Conservation (phyloP, 2,113 vertebrate genomes). For the Lontra canadensis region DNA sequence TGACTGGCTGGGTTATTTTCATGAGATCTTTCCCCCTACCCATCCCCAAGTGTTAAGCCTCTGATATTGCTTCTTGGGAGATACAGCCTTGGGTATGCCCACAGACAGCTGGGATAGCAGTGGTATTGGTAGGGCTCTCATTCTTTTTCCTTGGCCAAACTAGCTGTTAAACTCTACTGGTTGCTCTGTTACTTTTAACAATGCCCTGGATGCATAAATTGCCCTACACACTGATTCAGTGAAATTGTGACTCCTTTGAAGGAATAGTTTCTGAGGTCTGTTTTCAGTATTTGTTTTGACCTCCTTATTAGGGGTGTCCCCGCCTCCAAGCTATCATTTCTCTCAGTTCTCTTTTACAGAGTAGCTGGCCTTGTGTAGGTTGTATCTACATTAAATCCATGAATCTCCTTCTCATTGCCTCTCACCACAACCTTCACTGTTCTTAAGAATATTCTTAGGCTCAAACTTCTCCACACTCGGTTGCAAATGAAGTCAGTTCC, state of each 20-base stretch:
- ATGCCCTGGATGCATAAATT: neutral
- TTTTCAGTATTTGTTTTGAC: neutral
- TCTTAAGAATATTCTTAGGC: neutral
- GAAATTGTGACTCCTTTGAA: neutral
- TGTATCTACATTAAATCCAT: neutral
- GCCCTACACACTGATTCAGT: neutral
- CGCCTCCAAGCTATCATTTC: neutral
- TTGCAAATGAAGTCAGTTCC: neutral
- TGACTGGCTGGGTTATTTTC: neutral
- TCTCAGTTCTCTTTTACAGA: neutral
- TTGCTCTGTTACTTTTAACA: neutral
- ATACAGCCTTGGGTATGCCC: neutral
- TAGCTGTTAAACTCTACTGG: neutral
- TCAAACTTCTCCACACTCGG: neutral
- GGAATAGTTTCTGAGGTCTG: neutral
- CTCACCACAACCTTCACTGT: neutral
- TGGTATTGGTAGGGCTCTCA: neutral
- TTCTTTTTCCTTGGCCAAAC: neutral
- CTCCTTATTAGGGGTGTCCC: neutral
- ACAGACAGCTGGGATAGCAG: neutral
- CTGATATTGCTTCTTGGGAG: neutral
- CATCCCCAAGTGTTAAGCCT: neutral
- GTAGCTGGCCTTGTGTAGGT: no score
- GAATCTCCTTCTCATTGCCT: neutral
- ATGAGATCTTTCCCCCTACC: neutral